Conservation (phyloP, 2,113 vertebrate species). For the Eurypyga helias region DNA sequence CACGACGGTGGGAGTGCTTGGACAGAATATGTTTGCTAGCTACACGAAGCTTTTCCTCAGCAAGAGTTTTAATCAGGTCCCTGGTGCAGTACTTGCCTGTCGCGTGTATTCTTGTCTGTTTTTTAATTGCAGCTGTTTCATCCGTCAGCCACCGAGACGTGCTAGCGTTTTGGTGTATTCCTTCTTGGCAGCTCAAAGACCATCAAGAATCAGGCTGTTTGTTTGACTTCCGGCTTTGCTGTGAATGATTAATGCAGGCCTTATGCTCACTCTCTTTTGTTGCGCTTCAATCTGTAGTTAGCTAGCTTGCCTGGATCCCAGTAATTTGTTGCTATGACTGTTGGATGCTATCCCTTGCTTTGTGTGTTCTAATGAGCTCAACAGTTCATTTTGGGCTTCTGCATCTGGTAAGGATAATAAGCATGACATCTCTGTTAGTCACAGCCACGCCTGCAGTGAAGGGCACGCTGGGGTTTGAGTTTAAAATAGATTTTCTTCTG, state of each 20-base stretch:
- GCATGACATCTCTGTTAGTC: constrained; percentile 60
- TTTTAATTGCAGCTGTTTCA: not conserved
- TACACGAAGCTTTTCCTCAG: not conserved
- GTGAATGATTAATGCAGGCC: not conserved
- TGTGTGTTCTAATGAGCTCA: constrained; percentile 66
- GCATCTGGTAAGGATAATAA: constrained; percentile 71
- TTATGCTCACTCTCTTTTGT: not conserved
- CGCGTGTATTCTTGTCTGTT: not conserved
- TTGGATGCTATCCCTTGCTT: constrained; percentile 45
- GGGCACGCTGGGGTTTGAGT: not conserved
- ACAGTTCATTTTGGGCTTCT: constrained; percentile 41
- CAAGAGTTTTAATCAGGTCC: not conserved
- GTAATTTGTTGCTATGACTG: constrained; percentile 62
- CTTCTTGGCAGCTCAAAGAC: not conserved
- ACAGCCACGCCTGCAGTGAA: constrained; percentile 51
- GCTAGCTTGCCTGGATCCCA: constrained; percentile 12
- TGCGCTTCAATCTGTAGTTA: constrained; percentile 31
- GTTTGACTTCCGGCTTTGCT: not conserved
- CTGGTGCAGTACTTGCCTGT: not conserved
- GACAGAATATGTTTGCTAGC: not conserved
- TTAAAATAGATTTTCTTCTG: constrained; percentile 66
- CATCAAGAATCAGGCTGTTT: not conserved
- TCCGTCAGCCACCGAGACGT: not conserved
- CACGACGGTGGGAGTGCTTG: not conserved
- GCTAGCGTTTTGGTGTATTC: not conserved